A percentile compares a stretch with the other conserved stretches of the same genome.
Conservation (phyloP, 1,140 invertebrate genomes). For the Calycopis cecrops region DNA sequence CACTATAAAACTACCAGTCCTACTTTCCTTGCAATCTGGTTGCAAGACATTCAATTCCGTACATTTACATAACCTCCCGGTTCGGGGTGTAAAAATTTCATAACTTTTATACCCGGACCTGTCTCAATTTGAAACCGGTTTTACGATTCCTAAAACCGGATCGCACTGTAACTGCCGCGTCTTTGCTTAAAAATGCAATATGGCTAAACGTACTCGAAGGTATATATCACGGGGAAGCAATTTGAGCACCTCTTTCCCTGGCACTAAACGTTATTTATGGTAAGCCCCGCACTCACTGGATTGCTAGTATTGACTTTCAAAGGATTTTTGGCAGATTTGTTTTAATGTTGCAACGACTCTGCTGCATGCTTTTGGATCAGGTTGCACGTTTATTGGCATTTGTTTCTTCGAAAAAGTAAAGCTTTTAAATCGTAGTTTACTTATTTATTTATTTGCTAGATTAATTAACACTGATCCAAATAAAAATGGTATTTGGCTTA, state of each 20-base stretch:
- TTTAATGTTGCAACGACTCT: not conserved
- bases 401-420: too few relatives aligned
- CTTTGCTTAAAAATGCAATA: constrained; percentile 63
- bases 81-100: constrained; percentile 10
- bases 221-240: constrained; percentile 66
- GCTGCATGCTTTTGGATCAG: too few relatives aligned
- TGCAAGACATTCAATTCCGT: not conserved
- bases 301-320: constrained; percentile 52
- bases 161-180: constrained; percentile 24
- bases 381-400: too few relatives aligned
- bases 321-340: constrained; percentile 41
- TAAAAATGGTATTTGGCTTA: too few relatives aligned
- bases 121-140: constrained; percentile 35
- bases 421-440: too few relatives aligned
- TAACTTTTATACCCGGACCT: constrained; percentile 24
- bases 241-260: constrained; percentile 59
- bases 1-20: too few relatives aligned
- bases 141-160: constrained; percentile 30
- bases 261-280: constrained; percentile 69
- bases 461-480: too few relatives aligned
- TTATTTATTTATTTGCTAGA: too few relatives aligned
- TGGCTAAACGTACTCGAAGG: constrained; percentile 49
- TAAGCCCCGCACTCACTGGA: constrained; percentile 60
- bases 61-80: not conserved
- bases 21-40: too few relatives aligned